These are phyloP conservation scores for Lutraria rhynchaena DNA, from an alignment of 1,140 invertebrate genomes.

Conservation along the genomic window DNA sequence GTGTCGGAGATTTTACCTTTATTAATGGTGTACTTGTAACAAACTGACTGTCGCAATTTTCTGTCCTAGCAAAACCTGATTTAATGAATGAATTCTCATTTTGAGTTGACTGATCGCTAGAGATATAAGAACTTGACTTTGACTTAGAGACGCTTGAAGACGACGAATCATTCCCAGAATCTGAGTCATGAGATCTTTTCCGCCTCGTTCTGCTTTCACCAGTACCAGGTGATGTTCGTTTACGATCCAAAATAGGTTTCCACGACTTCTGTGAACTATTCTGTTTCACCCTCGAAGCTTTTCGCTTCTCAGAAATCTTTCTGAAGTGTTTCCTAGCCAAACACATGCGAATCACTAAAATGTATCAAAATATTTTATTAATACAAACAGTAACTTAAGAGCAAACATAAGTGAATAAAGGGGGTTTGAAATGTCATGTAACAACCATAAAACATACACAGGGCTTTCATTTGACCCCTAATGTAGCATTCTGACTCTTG, in stretches of 20 bases:
- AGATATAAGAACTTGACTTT: no score
- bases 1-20: neutral
- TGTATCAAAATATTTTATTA: neutral
- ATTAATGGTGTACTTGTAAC: neutral
- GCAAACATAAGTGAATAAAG: neutral
- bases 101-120: no score
- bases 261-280: conserved; percentile 16
- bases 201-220: neutral
- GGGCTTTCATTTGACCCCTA: no score
- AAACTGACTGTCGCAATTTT: neutral
- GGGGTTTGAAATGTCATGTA: no score
- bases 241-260: conserved; percentile 43
- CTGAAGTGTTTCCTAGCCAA: conserved; percentile 9
- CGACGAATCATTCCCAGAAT: no score
- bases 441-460: no score
- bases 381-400: neutral
- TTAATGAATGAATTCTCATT: no score
- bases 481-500: no score
- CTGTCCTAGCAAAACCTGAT: neutral
- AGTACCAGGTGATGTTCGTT: conserved; percentile 30
- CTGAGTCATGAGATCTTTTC: conserved; percentile 2
- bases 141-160: no score
- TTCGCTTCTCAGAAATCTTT: neutral
- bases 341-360: conserved; percentile 33
- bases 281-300: neutral